These are phyloP conservation scores for Disparrhopalites patrizii DNA, from an alignment of 2,888 invertebrate genomes.

Conservation along the genomic window DNA sequence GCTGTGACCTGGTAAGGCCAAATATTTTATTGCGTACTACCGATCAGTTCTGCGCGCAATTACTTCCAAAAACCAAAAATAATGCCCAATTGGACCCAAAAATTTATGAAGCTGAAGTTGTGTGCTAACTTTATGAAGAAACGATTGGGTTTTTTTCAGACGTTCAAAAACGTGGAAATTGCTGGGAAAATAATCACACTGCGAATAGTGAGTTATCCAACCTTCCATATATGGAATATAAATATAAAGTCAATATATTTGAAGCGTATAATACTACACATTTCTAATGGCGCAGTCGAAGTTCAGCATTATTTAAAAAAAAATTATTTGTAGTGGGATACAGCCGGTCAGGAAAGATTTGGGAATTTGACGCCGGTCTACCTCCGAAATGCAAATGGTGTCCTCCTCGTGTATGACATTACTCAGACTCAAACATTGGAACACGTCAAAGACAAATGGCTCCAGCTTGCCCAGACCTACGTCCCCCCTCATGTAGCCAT, in stretches of 20 bases:
- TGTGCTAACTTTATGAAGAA: not conserved
- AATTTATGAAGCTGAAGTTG: too few species aligned
- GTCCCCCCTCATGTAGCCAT: slow-evolving; percentile 29
- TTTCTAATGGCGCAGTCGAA: too few species aligned
- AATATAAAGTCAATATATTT: too few species aligned
- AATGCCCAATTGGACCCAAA: too few species aligned
- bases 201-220: slow-evolving; percentile 29
- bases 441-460: slow-evolving; percentile 33
- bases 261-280: too few species aligned
- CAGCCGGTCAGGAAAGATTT: slow-evolving; percentile 40
- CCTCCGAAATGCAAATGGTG: slow-evolving; percentile 39
- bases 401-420: slow-evolving; percentile 40
- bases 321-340: slow-evolving; percentile 37
- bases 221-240: not conserved
- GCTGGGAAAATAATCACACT: slow-evolving; percentile 38
- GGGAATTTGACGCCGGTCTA: slow-evolving; percentile 38
- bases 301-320: too few species aligned
- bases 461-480: slow-evolving; percentile 31
- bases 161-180: slow-evolving; percentile 39
- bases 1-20: slow-evolving; percentile 41
- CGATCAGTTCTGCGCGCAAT: not conserved
- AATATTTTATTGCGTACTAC: not conserved
- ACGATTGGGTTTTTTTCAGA: slow-evolving; percentile 29
- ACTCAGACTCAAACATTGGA: slow-evolving; percentile 28
- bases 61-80: too few species aligned